These are phyloP conservation scores for Acleris laterana DNA, from an alignment of 2,888 invertebrate species.

Conservation along the genomic window DNA sequence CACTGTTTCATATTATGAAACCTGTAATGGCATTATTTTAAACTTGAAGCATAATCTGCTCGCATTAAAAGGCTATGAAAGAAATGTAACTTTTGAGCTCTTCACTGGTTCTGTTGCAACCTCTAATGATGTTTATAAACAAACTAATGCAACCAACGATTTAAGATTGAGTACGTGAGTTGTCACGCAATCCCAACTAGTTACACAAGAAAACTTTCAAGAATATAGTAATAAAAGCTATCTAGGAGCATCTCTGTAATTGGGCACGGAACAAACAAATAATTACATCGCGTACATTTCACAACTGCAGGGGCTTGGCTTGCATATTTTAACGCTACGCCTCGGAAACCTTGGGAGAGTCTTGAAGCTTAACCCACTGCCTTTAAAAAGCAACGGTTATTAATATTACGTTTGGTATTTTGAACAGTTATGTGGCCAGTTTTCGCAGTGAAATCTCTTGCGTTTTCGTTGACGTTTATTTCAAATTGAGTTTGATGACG, in stretches of 20 bases:
- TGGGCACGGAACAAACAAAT: conserved; percentile 44
- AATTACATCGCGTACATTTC: conserved; percentile 42
- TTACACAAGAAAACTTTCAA: conserved; percentile 36
- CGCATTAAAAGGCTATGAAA: conserved; percentile 5
- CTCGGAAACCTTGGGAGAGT: conserved; percentile 32
- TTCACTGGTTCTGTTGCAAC: conserved; percentile 11
- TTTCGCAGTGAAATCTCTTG: not conserved
- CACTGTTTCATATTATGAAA: not conserved
- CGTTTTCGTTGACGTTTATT: too few relatives aligned
- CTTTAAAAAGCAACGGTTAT: conserved; percentile 37
- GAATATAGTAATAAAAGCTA: conserved; percentile 38
- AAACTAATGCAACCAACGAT: conserved; percentile 27
- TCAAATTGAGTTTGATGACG: too few relatives aligned
- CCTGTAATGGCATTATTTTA: conserved; percentile 6
- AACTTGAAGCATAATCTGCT: conserved; percentile 20
- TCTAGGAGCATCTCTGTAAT: conserved; percentile 41
- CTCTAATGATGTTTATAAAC: conserved; percentile 26
- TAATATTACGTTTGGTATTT: conserved; percentile 37
- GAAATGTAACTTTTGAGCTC: conserved; percentile 14
- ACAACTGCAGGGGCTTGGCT: conserved; percentile 42
- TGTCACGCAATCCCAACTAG: conserved; percentile 28
- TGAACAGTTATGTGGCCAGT: conserved; percentile 24
- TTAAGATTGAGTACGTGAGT: conserved; percentile 15
- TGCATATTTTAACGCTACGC: conserved; percentile 42
- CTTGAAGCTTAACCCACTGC: conserved; percentile 37